These are phyloP conservation scores for Panagrolaimus sp. DNA, from an alignment of 1,140 invertebrate genomes.

Conservation along the genomic window DNA sequence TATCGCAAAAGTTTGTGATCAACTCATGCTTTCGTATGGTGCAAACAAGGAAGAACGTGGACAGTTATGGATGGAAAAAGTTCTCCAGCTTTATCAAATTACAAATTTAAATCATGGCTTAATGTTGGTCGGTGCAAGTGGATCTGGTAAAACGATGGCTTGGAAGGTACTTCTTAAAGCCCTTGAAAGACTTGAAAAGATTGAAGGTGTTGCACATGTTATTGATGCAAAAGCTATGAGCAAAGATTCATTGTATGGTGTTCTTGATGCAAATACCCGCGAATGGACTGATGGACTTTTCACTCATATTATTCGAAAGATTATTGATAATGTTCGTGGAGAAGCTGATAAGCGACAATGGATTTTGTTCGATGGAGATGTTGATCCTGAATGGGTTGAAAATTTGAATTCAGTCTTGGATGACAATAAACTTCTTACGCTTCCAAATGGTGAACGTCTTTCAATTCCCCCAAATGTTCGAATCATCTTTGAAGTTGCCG, in stretches of 20 bases:
- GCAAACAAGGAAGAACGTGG: constrained; percentile 83
- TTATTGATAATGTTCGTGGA: constrained; percentile 97
- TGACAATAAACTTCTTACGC: constrained; percentile 92
- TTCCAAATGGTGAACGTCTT: constrained; percentile 96
- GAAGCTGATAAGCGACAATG: constrained; percentile 97
- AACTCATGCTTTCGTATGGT: constrained; percentile 63
- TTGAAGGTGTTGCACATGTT: constrained; percentile 94
- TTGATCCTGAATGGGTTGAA: constrained; percentile 96
- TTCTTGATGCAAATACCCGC: constrained; percentile 92
- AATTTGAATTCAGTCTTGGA: constrained; percentile 91
- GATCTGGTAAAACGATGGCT: constrained; percentile 92
- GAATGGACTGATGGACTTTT: constrained; percentile 91
- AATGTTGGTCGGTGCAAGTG: constrained; percentile 99
- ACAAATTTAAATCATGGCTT: constrained; percentile 95
- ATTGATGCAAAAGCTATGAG: constrained; percentile 99
- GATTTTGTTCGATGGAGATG: constrained; percentile 91
- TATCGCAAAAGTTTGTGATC: constrained; percentile 41
- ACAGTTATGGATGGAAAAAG: constrained; percentile 67
- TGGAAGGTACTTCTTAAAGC: constrained; percentile 93
- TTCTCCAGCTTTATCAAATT: constrained; percentile 97
- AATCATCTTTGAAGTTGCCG: constrained; percentile 99
- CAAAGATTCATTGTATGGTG: constrained; percentile 95
- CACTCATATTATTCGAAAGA: constrained; percentile 92
- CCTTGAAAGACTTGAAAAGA: constrained; percentile 83
- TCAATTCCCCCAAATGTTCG: constrained; percentile 92